These are phyloP conservation scores for Carassius auratus DNA, from an alignment of 2,113 vertebrate genomes.

Conservation along the genomic window DNA sequence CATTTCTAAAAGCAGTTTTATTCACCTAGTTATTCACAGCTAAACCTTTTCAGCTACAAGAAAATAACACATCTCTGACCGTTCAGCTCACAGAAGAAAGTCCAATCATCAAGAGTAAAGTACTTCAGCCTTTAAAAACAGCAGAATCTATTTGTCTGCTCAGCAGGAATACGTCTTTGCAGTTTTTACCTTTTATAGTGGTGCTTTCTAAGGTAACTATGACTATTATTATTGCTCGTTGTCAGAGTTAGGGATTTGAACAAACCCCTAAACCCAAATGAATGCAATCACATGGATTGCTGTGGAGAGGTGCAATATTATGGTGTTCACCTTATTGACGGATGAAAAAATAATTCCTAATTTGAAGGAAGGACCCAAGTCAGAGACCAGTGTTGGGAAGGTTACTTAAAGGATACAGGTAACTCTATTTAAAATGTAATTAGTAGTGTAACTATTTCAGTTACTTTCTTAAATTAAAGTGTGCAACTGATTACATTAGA, in stretches of 20 bases:
- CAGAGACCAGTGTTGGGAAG: too few relatives aligned
- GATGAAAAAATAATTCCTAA: neutral
- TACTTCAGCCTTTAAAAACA: neutral
- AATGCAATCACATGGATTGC: neutral
- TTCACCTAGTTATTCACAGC: neutral
- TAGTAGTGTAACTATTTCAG: too few relatives aligned
- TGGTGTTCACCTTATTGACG: neutral
- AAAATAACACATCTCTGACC: neutral
- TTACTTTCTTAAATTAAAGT: too few relatives aligned
- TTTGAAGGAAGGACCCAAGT: neutral
- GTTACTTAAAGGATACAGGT: too few relatives aligned
- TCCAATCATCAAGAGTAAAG: neutral
- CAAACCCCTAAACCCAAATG: neutral
- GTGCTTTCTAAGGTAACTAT: neutral
- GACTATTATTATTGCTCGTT: neutral
- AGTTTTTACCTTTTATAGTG: neutral
- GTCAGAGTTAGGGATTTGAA: neutral
- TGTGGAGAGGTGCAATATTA: neutral
- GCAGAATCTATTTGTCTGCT: neutral
- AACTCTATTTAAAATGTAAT: too few relatives aligned
- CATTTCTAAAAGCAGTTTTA: neutral
- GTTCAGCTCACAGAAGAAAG: neutral
- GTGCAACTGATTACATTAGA: too few relatives aligned
- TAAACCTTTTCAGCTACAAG: neutral
- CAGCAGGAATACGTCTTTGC: neutral